Conservation (phyloP, 1,140 invertebrate species). For the Lithobius niger region DNA sequence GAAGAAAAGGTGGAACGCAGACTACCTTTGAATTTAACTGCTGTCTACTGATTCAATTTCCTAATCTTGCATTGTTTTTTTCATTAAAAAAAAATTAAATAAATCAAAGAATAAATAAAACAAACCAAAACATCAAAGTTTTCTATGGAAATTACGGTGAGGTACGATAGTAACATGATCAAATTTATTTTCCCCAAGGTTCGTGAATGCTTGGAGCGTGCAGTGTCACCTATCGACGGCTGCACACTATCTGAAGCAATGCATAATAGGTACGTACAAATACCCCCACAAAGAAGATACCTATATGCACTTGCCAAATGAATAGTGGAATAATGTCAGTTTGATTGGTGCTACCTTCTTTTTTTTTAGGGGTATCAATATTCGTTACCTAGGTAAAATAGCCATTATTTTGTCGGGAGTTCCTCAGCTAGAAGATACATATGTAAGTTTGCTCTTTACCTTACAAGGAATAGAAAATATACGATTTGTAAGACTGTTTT, state of each 20-base stretch:
- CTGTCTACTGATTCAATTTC: no score
- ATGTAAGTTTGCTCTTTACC: slow-evolving; percentile 26
- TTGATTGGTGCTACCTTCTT: not conserved
- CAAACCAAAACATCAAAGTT: no score
- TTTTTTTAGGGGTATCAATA: slow-evolving; percentile 69
- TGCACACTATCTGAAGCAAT: slow-evolving; percentile 81
- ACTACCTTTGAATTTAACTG: no score
- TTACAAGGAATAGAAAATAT: not conserved
- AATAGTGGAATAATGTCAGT: not conserved
- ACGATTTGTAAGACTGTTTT: not conserved
- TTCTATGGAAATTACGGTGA: no score
- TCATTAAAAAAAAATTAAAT: no score
- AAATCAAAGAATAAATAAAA: no score
- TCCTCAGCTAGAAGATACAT: slow-evolving; percentile 61
- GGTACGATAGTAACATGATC: no score
- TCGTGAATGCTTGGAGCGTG: slow-evolving; percentile 80
- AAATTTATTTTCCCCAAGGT: no score
- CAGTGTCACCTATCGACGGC: slow-evolving; percentile 87
- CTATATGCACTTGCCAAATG: not conserved
- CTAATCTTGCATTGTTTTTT: no score
- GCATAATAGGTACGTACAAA: slow-evolving; percentile 47
- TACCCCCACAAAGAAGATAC: no score
- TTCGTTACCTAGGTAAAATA: slow-evolving; percentile 86
- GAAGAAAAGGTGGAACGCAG: no score
- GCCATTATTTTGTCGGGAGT: slow-evolving; percentile 61